Conservation (phyloP, 2,888 invertebrate genomes). For the Actias luna region DNA sequence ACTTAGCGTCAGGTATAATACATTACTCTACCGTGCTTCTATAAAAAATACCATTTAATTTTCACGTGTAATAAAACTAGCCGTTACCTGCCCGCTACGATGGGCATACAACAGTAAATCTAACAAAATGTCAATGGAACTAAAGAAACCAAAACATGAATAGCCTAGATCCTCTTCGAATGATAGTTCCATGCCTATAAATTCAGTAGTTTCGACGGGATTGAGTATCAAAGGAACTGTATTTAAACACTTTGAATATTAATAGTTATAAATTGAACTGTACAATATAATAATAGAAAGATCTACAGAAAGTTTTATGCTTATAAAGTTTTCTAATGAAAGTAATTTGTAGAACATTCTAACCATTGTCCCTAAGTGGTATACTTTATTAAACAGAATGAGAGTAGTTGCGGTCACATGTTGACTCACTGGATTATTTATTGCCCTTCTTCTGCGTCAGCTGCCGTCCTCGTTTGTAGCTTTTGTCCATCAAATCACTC, state of each 20-base stretch:
- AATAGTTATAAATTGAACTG: neutral
- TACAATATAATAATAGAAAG: neutral
- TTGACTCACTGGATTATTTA: conserved; percentile 18
- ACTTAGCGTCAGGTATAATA: no score
- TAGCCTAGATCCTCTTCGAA: no score
- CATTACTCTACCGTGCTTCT: no score
- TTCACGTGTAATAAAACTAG: no score
- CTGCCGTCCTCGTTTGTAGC: neutral
- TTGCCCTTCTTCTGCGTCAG: conserved; percentile 10
- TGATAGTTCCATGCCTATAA: no score
- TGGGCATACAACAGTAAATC: no score
- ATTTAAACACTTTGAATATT: neutral
- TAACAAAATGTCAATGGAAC: no score
- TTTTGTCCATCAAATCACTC: neutral
- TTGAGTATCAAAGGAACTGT: neutral
- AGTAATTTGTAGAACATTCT: neutral
- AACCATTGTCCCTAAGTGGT: neutral
- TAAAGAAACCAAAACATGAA: neutral
- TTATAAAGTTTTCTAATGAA: neutral
- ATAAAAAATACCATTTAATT: no score
- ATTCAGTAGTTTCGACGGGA: no score
- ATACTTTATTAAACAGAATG: neutral
- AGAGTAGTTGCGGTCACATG: neutral
- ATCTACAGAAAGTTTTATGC: neutral
- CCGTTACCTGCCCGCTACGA: no score